phyloP scores from a whole-genome alignment of 2,113 vertebrate genomes.

The Chascanopsetta lugubris region DNA sequence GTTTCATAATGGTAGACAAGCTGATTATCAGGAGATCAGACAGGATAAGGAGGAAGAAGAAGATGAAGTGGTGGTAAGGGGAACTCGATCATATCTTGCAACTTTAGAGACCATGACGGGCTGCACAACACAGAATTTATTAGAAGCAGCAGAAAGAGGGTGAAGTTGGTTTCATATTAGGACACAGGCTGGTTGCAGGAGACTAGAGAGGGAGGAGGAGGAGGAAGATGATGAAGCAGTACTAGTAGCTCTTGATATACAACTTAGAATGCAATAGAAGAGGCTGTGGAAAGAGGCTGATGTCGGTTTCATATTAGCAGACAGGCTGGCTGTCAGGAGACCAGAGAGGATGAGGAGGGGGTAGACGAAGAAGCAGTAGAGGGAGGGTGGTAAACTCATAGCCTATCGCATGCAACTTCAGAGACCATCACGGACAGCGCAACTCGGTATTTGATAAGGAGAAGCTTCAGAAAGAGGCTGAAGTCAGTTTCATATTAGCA shows the following conservation, averaged over 20 bases:
- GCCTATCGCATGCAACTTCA: slow-evolving; percentile 26
- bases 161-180: too few species aligned
- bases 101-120: slow-evolving; percentile 35
- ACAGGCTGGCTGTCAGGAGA: slow-evolving; percentile 40
- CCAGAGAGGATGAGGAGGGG: slow-evolving; percentile 24
- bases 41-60: neutral
- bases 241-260: slow-evolving; percentile 18
- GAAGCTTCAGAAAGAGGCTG: neutral
- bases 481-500: slow-evolving; percentile 26
- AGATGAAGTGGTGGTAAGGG: neutral
- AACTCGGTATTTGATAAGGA: neutral
- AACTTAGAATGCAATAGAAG: neutral
- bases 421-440: slow-evolving; percentile 1
- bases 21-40: slow-evolving; percentile 41
- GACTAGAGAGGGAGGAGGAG: too few species aligned
- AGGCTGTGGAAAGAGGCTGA: neutral
- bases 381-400: too few species aligned
- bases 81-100: slow-evolving; percentile 17
- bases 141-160: too few species aligned
- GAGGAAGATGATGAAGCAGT: too few species aligned
- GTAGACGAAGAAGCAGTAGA: too few species aligned
- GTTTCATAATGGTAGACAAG: slow-evolving; percentile 32
- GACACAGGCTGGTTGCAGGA: too few species aligned
- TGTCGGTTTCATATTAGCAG: slow-evolving; percentile 32
- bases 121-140: too few species aligned